Base-by-base conservation (phyloP, 2,113 vertebrate species). In the Pelecanoides urinatrix region DNA sequence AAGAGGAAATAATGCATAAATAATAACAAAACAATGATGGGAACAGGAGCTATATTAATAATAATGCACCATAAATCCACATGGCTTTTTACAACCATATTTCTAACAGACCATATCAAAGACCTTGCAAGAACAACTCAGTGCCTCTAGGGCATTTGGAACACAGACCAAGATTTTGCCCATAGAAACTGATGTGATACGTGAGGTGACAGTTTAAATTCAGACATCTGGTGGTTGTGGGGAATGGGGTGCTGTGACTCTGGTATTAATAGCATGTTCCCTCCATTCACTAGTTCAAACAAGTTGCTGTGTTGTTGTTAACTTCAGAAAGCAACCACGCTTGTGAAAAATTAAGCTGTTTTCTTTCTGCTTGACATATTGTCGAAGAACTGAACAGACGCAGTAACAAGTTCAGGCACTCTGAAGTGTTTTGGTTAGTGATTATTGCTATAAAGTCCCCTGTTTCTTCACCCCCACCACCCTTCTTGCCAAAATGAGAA, bases 321-420 rank as follows among this genome's bases (percentile, higher is more conserved):
- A 92, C 89, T 97, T 95, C 93, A 96, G 96, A 96, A 94, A 96
- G 91, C 91, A 96, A 88, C 58, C 63, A 91, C 82, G 81, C 94
- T 97, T 97, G 93, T 95, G 95, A 97, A 96, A 97, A 97, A 97
- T 92, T 95, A 88, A 96, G 94, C 91, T 97, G 96, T 96, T 97
- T 97, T 97, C 89, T 96, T 97, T 97, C 94, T 95, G 96, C 96
- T 95, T 97, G 95, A 95, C 93, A 63, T 97, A 94, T 95, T 90
- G 94, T 95, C 8, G 50, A 94, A 97, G 84, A 97, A 94, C 89
- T 88, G 93, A 97, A 91, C 89, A 96, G 81, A 96, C 38, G 4
- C 89, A 85, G 80, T 90, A 95, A 97, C 95, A 96, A 96, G 94
- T 97, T 96, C 94, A 96, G 95, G 91, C 95, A 94, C 91, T 94